A percentile compares a stretch with the other conserved stretches of the same genome.
Evolutionary conservation across 37 sponge, comb jelly and placozoan species (phyloP).

Genomic region (Beroe forskalii): DNA sequence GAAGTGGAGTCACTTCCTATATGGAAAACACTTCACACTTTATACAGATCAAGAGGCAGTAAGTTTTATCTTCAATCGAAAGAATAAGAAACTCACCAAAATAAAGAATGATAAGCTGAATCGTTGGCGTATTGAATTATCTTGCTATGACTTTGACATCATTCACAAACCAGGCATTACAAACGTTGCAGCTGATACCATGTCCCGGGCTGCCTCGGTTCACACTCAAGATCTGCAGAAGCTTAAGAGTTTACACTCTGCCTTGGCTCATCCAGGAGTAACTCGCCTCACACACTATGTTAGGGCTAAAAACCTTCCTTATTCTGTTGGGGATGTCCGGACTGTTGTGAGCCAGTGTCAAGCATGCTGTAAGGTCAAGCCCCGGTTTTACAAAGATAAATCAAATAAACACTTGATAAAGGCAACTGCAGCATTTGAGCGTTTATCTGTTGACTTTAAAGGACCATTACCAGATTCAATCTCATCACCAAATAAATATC

Average conservation of each 20-base stretch:
- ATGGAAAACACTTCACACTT: not conserved
- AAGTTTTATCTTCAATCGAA: not conserved
- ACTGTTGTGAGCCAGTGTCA: too few species aligned
- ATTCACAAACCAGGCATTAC: not conserved
- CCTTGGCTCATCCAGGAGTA: not conserved
- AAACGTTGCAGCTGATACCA: too few species aligned
- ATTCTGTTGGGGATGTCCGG: not conserved
- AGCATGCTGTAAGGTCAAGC: constrained; percentile 2
- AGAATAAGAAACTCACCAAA: not conserved
- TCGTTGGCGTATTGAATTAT: constrained; percentile 5
- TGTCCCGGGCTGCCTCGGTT: not conserved
- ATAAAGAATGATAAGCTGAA: not conserved
- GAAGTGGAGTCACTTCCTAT: not conserved
- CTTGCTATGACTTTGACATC: constrained; percentile 10
- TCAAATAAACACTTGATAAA: too few species aligned
- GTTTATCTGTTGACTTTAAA: too few species aligned
- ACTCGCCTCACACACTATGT: not conserved
- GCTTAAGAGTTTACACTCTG: too few species aligned
- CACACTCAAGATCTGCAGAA: too few species aligned
- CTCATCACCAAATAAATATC: not conserved
- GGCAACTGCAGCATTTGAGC: too few species aligned
- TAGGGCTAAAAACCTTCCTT: not conserved
- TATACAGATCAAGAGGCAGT: not conserved
- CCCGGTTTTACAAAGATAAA: not conserved
- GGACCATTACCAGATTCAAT: too few species aligned